Evolutionary conservation across 2,888 invertebrate species (phyloP).

Genomic region (Cyclophora albipunctata): DNA sequence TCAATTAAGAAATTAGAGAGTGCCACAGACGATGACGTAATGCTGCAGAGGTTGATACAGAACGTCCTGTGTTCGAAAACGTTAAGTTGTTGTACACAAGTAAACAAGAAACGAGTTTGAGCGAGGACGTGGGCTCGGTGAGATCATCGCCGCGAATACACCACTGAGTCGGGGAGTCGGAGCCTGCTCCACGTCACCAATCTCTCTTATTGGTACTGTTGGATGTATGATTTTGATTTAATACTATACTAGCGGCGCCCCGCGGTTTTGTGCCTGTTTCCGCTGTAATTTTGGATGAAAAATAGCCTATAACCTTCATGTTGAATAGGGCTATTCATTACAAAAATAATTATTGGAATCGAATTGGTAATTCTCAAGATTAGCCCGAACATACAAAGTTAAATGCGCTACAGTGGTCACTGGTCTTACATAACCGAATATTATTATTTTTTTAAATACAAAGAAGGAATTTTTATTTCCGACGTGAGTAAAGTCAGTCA

Average conservation of each 20-base stretch:
- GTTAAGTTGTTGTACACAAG: slow-evolving; percentile 58
- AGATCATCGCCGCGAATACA: slow-evolving; percentile 69
- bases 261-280: no score
- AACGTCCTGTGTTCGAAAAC: slow-evolving; percentile 53
- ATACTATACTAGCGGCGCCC: slow-evolving; percentile 32
- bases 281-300: no score
- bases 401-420: no score
- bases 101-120: slow-evolving; percentile 73
- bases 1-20: slow-evolving; percentile 23
- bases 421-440: no score
- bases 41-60: slow-evolving; percentile 36
- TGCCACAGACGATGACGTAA: slow-evolving; percentile 49
- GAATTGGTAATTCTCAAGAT: slow-evolving; percentile 37
- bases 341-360: slow-evolving; percentile 27
- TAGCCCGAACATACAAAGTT: slow-evolving; percentile 8
- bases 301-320: no score
- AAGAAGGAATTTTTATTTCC: no score
- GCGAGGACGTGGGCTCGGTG: slow-evolving; percentile 68
- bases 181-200: slow-evolving; percentile 48
- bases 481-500: no score
- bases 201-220: slow-evolving; percentile 55
- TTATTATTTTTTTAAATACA: no score
- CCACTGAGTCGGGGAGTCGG: slow-evolving; percentile 41
- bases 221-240: slow-evolving; percentile 32
- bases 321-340: no score